These are phyloP conservation scores for Sesamia nonagrioides DNA, from an alignment of 1,140 invertebrate species.

Conservation along the genomic window DNA sequence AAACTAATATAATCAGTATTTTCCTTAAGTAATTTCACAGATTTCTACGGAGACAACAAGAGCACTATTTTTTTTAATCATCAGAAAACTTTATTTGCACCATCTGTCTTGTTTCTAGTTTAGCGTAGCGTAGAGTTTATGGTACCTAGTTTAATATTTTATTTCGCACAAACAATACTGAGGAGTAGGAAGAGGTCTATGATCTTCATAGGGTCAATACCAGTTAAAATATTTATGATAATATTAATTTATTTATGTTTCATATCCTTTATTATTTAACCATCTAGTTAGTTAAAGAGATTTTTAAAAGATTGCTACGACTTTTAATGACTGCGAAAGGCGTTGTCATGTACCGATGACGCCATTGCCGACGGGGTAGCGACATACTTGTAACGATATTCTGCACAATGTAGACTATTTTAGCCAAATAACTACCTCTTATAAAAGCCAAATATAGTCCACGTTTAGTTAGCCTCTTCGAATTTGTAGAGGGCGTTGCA, in stretches of 20 bases:
- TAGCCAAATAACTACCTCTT: not conserved
- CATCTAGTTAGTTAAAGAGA: not conserved
- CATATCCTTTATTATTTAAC: not conserved
- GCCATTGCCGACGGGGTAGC: not conserved
- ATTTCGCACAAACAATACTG: slow-evolving; percentile 2
- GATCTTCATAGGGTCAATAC: slow-evolving; percentile 8
- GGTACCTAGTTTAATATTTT: slow-evolving; percentile 5
- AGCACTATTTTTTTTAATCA: not conserved
- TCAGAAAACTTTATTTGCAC: not conserved
- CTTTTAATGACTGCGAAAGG: not conserved
- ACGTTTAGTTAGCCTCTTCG: too few species aligned
- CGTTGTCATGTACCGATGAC: slow-evolving; percentile 9
- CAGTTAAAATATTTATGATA: slow-evolving; percentile 11
- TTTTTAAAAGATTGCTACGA: not conserved
- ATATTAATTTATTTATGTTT: too few species aligned
- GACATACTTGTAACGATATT: not conserved
- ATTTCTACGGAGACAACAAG: not conserved
- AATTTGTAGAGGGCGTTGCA: not conserved
- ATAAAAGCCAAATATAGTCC: too few species aligned
- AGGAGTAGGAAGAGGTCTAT: slow-evolving; percentile 5
- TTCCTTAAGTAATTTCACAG: slow-evolving; percentile 20
- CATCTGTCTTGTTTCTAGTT: not conserved
- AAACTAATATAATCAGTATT: not conserved
- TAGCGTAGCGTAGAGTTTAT: not conserved
- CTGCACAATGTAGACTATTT: not conserved